phyloP scores from a whole-genome alignment of 2,113 vertebrate species.

The Bufo bufo region DNA sequence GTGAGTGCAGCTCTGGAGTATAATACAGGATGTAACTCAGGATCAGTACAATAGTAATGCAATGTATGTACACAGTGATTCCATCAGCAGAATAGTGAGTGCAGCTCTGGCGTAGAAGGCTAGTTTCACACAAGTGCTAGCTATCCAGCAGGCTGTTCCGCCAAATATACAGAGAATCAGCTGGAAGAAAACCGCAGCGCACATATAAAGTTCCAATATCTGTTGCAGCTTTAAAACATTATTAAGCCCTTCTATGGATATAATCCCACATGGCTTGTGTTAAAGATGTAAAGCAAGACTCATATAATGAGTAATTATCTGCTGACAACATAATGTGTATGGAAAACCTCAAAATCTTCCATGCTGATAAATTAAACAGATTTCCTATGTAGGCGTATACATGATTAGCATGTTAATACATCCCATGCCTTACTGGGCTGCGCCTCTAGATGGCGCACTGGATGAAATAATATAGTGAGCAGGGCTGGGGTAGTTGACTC shows the following conservation, averaged over 20 bases:
- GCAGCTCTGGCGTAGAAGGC: too few relatives aligned
- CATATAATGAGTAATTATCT: not conserved
- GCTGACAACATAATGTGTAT: not conserved
- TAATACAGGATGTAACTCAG: too few relatives aligned
- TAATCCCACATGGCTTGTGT: not conserved
- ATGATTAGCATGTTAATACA: conserved; percentile 5
- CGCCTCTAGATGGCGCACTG: not conserved
- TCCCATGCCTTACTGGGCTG: not conserved
- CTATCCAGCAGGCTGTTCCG: too few relatives aligned
- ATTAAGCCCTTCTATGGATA: not conserved
- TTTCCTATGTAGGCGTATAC: not conserved
- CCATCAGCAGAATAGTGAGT: too few relatives aligned
- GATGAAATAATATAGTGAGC: not conserved
- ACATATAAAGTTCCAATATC: not conserved
- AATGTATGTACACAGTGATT: too few relatives aligned
- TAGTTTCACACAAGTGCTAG: too few relatives aligned
- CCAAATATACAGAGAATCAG: too few relatives aligned
- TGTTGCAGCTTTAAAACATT: not conserved
- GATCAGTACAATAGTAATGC: too few relatives aligned
- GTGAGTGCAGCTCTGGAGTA: too few relatives aligned
- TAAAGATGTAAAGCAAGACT: not conserved
- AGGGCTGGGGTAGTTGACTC: too few relatives aligned
- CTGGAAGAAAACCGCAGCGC: too few relatives aligned
- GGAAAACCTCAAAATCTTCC: not conserved
- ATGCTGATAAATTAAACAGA: not conserved